Evolutionary conservation across 92 coral and sea anemone species (phyloP).

Genomic region (Palythoa grandiflora): DNA sequence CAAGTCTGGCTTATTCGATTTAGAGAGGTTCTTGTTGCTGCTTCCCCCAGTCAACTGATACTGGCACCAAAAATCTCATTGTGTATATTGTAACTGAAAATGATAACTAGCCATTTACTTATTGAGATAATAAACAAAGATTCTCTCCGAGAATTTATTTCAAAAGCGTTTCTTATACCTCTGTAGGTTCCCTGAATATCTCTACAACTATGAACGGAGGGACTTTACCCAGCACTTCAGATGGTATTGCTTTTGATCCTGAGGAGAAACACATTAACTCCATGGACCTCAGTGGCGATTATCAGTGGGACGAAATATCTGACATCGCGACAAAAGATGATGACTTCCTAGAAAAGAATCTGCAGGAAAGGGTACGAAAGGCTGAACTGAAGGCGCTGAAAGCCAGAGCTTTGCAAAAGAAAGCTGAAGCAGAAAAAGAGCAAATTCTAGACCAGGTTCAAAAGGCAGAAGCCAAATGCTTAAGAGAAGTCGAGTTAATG

Average conservation of each 20-base stretch:
- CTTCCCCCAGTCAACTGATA: too few relatives aligned
- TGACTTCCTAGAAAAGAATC: not conserved
- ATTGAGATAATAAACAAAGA: not conserved
- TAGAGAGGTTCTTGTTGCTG: too few relatives aligned
- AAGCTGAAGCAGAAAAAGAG: slow-evolving; percentile 83
- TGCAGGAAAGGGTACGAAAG: slow-evolving; percentile 60
- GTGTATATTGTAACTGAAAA: not conserved
- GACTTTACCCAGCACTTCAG: not conserved
- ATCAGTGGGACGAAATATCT: slow-evolving; percentile 41
- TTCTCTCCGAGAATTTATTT: not conserved
- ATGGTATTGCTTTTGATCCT: not conserved
- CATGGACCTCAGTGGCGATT: slow-evolving; percentile 15
- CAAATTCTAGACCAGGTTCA: slow-evolving; percentile 63
- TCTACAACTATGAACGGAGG: slow-evolving; percentile 33
- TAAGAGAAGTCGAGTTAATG: slow-evolving; percentile 81
- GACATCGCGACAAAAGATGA: slow-evolving; percentile 24
- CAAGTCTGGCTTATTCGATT: too few relatives aligned
- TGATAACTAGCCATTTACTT: not conserved
- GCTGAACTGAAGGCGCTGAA: slow-evolving; percentile 80
- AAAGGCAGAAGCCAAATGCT: slow-evolving; percentile 84
- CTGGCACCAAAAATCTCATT: too few relatives aligned
- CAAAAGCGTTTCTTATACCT: not conserved
- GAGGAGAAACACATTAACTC: slow-evolving; percentile 3
- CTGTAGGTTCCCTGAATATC: slow-evolving; percentile 15
- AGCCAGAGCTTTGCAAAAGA: slow-evolving; percentile 81